These are phyloP conservation scores for Cremastinae sp. DNA, from an alignment of 2,888 invertebrate species.

Conservation along the genomic window DNA sequence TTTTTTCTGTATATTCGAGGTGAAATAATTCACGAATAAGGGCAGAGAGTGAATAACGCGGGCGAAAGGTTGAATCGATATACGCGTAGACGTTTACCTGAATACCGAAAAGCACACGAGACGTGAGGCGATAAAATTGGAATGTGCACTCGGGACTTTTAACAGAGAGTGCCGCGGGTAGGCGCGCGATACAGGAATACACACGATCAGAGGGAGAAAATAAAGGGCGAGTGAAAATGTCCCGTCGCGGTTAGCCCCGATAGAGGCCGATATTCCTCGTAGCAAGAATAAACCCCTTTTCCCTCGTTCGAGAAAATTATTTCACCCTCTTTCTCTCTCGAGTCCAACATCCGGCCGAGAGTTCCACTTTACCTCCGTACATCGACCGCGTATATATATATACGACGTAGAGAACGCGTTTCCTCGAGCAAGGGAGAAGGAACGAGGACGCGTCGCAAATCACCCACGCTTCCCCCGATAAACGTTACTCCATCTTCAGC, in stretches of 20 bases:
- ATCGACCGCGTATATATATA: no score
- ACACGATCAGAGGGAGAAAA: no score
- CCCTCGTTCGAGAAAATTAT: constrained; percentile 58
- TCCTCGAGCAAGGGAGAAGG: constrained; percentile 9
- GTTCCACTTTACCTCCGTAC: constrained; percentile 29
- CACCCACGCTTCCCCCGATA: constrained; percentile 68
- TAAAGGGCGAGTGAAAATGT: constrained; percentile 42
- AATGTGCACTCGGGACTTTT: constrained; percentile 35
- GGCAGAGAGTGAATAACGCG: constrained; percentile 5
- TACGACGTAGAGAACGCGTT: constrained; percentile 23
- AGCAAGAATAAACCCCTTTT: constrained; percentile 42
- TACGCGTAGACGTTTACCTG: constrained; percentile 18
- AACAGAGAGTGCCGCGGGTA: no score
- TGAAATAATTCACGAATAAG: no score
- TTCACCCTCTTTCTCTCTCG: constrained; percentile 28
- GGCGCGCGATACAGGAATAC: no score
- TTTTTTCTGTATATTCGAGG: no score
- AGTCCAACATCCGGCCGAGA: constrained; percentile 11
- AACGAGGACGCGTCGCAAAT: constrained; percentile 67
- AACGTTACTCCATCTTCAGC: no score
- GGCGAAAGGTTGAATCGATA: background rate
- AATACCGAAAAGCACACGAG: constrained; percentile 20
- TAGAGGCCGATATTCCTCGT: constrained; percentile 24
- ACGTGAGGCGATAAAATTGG: constrained; percentile 55
- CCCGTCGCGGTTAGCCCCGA: constrained; percentile 30